Base-by-base conservation (phyloP, 2,888 invertebrate species). In the Pseudococcus jackbeardsleyi region DNA sequence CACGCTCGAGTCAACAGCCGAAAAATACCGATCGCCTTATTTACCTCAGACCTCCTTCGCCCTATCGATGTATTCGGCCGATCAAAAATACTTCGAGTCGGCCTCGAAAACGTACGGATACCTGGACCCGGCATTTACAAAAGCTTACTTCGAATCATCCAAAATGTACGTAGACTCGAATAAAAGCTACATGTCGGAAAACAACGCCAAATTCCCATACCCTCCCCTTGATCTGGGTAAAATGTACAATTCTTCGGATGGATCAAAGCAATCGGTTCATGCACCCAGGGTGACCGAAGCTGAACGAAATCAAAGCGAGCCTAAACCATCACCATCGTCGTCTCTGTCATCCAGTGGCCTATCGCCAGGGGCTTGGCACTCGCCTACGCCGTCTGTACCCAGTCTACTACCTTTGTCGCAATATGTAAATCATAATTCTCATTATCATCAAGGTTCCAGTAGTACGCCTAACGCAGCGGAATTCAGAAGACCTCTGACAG, bases 401-500 rank as follows among this genome's bases (percentile, higher is more conserved):
- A 93, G 93, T 42, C 93, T 94, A 64, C 95, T 95, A 90, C 93
- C 94, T 0, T 92, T 93, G 82, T 92, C 92, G 90, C 92, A 95
- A 90, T 95, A 95, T 90, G 93, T 94, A 0, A 92, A 93, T 90
- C 94, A 94, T 89, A 92, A 93, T 0, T 85, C 88, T 82, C 89
- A 89, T 59, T 89, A 89, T 33, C 89, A 89, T 64, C 93, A 93
- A 86, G 91, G 93, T 5, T 92, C 93, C 0, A 91, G 94, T 0
- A 93, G 94, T 91, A 92, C 93, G 7, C 92, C 93, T 82, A 94
- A 94, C 12, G 93, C 94, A 19, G 93, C 94, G 79, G 95, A 96
- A 91, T 95, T 95, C 91, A 92, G 95, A 90, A 93, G 95, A 91
- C 96, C 96, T 0, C 92, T 96, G 22, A 95, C 95, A 85, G 95